Evolutionary conservation across 2,113 vertebrate species (phyloP).

Genomic region (Vombatus ursinus): DNA sequence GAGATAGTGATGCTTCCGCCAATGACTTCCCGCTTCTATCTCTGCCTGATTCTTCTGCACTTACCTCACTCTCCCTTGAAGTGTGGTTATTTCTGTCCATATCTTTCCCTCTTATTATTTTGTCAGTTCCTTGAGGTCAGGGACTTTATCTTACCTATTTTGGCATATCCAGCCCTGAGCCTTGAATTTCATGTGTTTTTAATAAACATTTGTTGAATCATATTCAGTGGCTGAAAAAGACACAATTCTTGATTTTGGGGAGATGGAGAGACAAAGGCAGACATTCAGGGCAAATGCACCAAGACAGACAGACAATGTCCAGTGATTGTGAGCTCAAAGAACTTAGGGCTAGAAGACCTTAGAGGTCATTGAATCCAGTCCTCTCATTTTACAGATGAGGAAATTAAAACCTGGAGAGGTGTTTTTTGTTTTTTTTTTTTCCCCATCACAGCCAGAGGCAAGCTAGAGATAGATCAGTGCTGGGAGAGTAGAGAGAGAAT

Average conservation of each 20-base stretch:
- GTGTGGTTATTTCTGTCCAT: not conserved
- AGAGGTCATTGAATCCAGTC: not conserved
- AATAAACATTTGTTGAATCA: not conserved
- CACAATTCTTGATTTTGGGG: not conserved
- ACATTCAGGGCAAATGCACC: not conserved
- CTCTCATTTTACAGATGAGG: not conserved
- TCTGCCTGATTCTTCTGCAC: not conserved
- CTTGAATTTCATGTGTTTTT: not conserved
- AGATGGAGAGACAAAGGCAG: not conserved
- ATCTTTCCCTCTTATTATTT: not conserved
- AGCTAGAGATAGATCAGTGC: not conserved
- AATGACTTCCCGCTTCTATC: not conserved
- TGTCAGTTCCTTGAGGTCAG: not conserved
- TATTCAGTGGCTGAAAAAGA: not conserved
- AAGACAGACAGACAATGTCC: not conserved
- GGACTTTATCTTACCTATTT: not conserved
- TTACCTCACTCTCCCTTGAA: not conserved
- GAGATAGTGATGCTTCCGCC: not conserved
- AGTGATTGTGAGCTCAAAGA: not conserved
- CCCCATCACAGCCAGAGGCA: not conserved
- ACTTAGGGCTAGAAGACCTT: not conserved
- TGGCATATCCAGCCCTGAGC: not conserved
- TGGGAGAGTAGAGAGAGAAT: not conserved
- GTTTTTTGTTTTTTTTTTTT: not conserved
- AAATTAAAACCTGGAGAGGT: not conserved